phyloP scores from a whole-genome alignment of 2,797 vertebrate species.

The Podargus strigoides region DNA sequence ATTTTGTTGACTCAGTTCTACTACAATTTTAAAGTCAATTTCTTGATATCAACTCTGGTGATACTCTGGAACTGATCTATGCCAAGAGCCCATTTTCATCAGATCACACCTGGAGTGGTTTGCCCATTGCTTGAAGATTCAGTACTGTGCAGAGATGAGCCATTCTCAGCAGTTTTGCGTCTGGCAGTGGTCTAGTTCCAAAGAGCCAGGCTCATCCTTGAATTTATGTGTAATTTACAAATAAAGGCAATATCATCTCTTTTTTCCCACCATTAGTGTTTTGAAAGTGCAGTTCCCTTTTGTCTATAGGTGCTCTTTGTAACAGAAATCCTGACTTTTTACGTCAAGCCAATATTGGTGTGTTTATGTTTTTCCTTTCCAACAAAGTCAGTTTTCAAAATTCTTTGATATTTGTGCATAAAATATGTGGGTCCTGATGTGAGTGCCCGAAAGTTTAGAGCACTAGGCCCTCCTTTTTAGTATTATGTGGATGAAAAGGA shows the following conservation, averaged over 20 bases:
- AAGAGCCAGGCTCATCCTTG: constrained; percentile 50
- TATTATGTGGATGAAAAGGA: background rate
- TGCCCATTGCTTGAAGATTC: background rate
- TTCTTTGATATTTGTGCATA: background rate
- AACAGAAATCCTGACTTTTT: constrained; percentile 73
- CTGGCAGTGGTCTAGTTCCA: constrained; percentile 60
- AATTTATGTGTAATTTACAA: constrained; percentile 27
- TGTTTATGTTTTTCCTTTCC: constrained; percentile 60
- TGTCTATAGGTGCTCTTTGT: constrained; percentile 69
- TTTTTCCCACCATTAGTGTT: constrained; percentile 59
- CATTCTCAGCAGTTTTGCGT: background rate
- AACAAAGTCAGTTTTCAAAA: constrained; percentile 21
- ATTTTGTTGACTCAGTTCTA: background rate
- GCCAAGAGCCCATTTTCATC: background rate
- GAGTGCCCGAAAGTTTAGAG: background rate
- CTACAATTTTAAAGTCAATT: background rate
- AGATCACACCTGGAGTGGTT: background rate
- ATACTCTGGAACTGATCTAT: background rate
- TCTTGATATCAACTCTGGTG: background rate
- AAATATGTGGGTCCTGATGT: background rate
- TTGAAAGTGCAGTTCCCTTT: constrained; percentile 66
- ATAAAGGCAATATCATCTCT: constrained; percentile 47
- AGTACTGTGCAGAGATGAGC: background rate
- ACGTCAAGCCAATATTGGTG: constrained; percentile 61
- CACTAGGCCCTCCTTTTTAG: background rate